A percentile compares a stretch with the other conserved stretches of the same genome.
Conservation (phyloP, 2,113 vertebrate species). For the Ictalurus punctatus region DNA sequence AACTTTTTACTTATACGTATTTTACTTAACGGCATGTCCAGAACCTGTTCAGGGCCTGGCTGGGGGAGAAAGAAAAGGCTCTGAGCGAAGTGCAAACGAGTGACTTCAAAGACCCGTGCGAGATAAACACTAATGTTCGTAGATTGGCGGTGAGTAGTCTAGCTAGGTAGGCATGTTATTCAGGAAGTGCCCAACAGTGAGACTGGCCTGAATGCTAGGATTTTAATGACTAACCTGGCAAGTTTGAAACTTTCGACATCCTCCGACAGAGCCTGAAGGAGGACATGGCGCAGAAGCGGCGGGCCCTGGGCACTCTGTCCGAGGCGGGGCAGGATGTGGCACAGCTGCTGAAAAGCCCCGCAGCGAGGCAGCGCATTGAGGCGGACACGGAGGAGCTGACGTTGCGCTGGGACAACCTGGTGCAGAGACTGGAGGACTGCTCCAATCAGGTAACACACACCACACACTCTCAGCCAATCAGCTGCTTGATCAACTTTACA, state of each 20-base stretch:
- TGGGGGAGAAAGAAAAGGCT: constrained; percentile 86
- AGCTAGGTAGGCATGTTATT: no score
- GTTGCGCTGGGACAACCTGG: constrained; percentile 92
- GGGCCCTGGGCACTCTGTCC: constrained; percentile 83
- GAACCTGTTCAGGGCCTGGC: constrained; percentile 87
- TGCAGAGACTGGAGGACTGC: constrained; percentile 92
- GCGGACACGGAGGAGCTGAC: constrained; percentile 84
- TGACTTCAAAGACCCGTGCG: constrained; percentile 85
- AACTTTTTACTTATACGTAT: no score
- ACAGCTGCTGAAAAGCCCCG: constrained; percentile 75
- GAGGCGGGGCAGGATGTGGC: constrained; percentile 87
- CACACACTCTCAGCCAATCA: not conserved
- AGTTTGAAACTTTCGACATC: not conserved
- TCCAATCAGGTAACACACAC: constrained; percentile 83
- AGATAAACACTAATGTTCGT: constrained; percentile 86
- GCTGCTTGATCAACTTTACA: not conserved
- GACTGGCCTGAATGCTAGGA: not conserved
- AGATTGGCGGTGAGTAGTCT: constrained; percentile 85
- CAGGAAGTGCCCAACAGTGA: not conserved
- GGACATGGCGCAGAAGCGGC: constrained; percentile 91
- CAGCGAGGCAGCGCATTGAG: constrained; percentile 77
- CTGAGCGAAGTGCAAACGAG: constrained; percentile 85
- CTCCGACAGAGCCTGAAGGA: constrained; percentile 85
- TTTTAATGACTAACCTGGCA: not conserved
- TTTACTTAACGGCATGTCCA: constrained; percentile 53